Conservation (phyloP, 1,140 invertebrate genomes). For the Drosophila funebris region DNA sequence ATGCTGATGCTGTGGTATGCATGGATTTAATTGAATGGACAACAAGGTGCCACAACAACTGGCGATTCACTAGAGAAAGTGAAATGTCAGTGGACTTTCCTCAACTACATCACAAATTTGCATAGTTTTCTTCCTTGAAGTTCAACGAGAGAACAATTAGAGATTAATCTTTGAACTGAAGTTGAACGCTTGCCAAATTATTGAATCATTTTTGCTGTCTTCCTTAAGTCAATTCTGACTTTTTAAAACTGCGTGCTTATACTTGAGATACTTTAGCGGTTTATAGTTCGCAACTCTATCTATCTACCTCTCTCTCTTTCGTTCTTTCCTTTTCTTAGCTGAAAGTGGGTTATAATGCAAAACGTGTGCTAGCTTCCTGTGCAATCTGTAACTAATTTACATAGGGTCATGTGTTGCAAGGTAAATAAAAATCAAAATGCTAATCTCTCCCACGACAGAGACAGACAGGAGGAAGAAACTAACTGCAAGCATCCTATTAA, state of each 20-base stretch:
- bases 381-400: conserved; percentile 36
- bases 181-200: no score
- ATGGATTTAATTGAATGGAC: conserved; percentile 11
- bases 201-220: no score
- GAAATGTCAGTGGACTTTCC: conserved; percentile 10
- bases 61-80: conserved; percentile 18
- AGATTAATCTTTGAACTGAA: not conserved
- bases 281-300: no score
- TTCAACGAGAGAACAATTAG: not conserved
- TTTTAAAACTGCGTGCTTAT: conserved; percentile 3
- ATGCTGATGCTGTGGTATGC: not conserved
- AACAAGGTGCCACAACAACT: conserved; percentile 10
- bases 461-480: not conserved
- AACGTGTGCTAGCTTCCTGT: conserved; percentile 17
- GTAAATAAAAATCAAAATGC: conserved; percentile 48
- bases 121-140: no score
- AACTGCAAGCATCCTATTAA: conserved; percentile 20
- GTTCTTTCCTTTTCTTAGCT: not conserved
- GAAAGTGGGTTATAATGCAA: conserved; percentile 46
- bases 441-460: conserved; percentile 30
- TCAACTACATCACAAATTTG: not conserved
- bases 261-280: conserved; percentile 8
- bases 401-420: conserved; percentile 40
- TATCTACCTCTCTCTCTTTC: not conserved
- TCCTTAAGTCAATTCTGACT: no score